Conservation (phyloP, 2,797 vertebrate genomes). For the Monodelphis domestica region DNA sequence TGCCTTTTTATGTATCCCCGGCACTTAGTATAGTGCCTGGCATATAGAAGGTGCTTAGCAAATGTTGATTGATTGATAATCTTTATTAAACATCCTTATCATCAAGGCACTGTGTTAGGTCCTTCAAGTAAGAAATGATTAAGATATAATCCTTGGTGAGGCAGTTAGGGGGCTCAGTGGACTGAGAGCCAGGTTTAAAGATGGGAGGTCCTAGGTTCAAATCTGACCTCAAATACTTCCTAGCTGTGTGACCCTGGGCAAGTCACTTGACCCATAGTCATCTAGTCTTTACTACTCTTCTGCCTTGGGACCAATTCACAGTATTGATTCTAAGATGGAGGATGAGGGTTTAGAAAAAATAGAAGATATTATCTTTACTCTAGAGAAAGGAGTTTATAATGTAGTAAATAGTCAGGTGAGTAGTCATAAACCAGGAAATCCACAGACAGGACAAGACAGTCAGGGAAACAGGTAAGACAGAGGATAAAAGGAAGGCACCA, state of each 20-base stretch:
- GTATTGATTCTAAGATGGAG: no score
- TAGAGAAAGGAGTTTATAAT: neutral
- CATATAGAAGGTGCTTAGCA: neutral
- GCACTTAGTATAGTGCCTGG: neutral
- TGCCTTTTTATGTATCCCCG: neutral
- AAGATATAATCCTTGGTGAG: neutral
- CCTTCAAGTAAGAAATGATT: neutral
- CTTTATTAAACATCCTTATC: neutral
- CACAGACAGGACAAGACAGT: neutral
- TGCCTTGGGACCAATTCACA: no score
- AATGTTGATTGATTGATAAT: neutral
- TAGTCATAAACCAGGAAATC: neutral
- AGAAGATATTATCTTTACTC: neutral
- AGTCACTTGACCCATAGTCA: no score
- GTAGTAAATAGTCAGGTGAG: neutral
- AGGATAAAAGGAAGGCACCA: neutral
- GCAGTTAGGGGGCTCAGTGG: no score
- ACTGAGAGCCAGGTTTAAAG: no score
- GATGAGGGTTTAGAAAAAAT: no score
- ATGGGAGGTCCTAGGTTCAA: no score
- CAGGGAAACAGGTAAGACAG: neutral
- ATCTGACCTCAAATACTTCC: no score
- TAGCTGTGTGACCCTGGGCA: no score
- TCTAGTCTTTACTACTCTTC: no score
- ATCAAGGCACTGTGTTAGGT: neutral